Percentiles rank a stretch among this genome's conserved stretches.
Conservation (phyloP, 64 coral and sea anemone species). For the Dendrophyllia cribrosa region DNA sequence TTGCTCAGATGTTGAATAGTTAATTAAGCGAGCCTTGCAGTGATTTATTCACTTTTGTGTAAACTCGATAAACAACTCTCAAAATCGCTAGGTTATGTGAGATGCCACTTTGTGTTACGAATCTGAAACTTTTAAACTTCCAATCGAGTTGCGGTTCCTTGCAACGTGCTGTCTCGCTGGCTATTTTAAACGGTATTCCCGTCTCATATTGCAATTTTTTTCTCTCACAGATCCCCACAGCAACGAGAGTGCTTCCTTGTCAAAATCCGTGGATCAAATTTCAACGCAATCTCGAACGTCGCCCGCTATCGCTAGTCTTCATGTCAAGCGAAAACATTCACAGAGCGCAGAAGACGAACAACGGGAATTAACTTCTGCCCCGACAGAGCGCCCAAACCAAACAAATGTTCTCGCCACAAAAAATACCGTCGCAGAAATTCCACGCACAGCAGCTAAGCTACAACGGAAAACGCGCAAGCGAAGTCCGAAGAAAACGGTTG, state of each 20-base stretch:
- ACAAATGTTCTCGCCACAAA: neutral
- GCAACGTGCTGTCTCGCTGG: neutral
- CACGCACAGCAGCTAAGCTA: neutral
- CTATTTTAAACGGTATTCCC: neutral
- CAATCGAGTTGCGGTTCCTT: neutral
- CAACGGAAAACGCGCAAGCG: conserved; percentile 51
- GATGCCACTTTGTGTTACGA: neutral
- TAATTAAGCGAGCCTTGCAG: neutral
- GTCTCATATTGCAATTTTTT: conserved; percentile 25
- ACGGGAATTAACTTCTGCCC: conserved; percentile 5
- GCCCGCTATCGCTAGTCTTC: neutral
- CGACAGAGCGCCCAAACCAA: neutral
- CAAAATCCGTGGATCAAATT: conserved; percentile 29
- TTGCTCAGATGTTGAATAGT: conserved; percentile 39
- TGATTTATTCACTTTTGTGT: neutral
- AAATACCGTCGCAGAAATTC: conserved; percentile 15
- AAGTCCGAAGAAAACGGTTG: conserved; percentile 56
- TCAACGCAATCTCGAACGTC: neutral
- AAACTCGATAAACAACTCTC: neutral
- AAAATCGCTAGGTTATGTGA: neutral
- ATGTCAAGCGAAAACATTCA: conserved; percentile 7
- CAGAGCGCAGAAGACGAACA: neutral
- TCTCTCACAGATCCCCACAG: conserved; percentile 17
- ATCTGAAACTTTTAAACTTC: neutral
- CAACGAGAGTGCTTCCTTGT: neutral